These are phyloP conservation scores for Drosophila grimshawi DNA, from an alignment of 1,140 invertebrate species.

Conservation along the genomic window DNA sequence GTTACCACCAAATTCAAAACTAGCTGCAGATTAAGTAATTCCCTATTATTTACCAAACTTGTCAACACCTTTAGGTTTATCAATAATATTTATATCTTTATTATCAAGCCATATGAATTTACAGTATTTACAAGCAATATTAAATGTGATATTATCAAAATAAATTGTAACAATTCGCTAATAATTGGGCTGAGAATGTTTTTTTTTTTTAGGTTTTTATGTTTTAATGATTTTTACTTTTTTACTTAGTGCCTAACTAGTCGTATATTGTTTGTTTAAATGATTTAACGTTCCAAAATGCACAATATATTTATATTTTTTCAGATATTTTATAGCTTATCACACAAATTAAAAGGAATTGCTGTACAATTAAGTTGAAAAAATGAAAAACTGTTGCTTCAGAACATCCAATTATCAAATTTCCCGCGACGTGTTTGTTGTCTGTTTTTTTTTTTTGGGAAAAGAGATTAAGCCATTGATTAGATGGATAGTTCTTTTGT, in stretches of 20 bases:
- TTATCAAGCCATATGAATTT: constrained; percentile 65
- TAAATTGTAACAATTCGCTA: constrained; percentile 64
- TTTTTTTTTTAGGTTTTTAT: too few species aligned
- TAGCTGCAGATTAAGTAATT: not conserved
- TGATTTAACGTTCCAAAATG: constrained; percentile 52
- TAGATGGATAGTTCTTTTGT: constrained; percentile 23
- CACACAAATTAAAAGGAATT: constrained; percentile 64
- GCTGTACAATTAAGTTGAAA: constrained; percentile 54
- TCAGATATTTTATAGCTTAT: constrained; percentile 51
- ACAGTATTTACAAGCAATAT: constrained; percentile 63
- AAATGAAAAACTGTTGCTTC: constrained; percentile 31
- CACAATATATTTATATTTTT: constrained; percentile 27
- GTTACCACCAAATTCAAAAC: not conserved
- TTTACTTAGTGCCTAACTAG: constrained; percentile 49
- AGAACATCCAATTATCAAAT: constrained; percentile 83
- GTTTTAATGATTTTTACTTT: constrained; percentile 1
- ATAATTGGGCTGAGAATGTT: constrained; percentile 47
- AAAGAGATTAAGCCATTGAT: constrained; percentile 58
- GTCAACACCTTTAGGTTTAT: constrained; percentile 1
- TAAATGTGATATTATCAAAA: constrained; percentile 42
- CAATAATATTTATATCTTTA: constrained; percentile 58
- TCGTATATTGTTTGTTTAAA: constrained; percentile 53
- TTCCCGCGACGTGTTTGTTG: constrained; percentile 78
- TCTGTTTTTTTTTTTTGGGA: constrained; percentile 47
- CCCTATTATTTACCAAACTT: not conserved